Evolutionary conservation across 1,140 invertebrate species (phyloP).

Genomic region (Zophobas atratus): DNA sequence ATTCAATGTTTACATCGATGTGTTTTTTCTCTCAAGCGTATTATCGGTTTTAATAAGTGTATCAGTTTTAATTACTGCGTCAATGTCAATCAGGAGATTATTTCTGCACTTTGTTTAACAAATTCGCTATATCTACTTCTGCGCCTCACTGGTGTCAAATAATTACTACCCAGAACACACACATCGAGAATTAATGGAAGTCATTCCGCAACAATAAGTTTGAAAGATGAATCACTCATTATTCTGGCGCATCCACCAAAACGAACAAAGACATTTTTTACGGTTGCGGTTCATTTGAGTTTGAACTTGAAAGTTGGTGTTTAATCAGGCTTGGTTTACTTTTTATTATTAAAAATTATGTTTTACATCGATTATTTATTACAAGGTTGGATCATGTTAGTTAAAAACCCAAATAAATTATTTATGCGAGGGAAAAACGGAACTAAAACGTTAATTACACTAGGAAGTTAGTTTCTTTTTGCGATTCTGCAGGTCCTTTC

Average conservation of each 20-base stretch:
- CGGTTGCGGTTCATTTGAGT: constrained; percentile 28
- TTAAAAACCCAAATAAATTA: constrained; percentile 32
- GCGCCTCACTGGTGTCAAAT: too few relatives aligned
- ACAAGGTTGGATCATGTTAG: constrained; percentile 8
- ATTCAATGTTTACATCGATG: not conserved
- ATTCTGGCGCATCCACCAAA: constrained; percentile 33
- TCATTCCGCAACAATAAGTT: not conserved
- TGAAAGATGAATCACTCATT: not conserved
- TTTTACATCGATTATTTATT: constrained; percentile 32
- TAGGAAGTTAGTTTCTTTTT: constrained; percentile 22
- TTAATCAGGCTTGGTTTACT: not conserved
- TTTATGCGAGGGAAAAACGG: constrained; percentile 28
- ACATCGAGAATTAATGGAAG: too few relatives aligned
- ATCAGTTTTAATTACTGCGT: not conserved
- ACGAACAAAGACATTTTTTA: not conserved
- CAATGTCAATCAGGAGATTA: not conserved
- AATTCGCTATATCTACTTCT: not conserved
- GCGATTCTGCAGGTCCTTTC: constrained; percentile 13
- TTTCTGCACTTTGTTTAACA: not conserved
- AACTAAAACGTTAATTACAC: constrained; percentile 27
- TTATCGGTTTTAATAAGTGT: not conserved
- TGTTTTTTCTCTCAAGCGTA: not conserved
- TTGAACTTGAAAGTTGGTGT: constrained; percentile 24
- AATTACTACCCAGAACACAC: too few relatives aligned
- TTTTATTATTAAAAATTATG: constrained; percentile 1